phyloP scores from a whole-genome alignment of 2,113 vertebrate genomes.

The Rhinopomastus cyanomelas region DNA sequence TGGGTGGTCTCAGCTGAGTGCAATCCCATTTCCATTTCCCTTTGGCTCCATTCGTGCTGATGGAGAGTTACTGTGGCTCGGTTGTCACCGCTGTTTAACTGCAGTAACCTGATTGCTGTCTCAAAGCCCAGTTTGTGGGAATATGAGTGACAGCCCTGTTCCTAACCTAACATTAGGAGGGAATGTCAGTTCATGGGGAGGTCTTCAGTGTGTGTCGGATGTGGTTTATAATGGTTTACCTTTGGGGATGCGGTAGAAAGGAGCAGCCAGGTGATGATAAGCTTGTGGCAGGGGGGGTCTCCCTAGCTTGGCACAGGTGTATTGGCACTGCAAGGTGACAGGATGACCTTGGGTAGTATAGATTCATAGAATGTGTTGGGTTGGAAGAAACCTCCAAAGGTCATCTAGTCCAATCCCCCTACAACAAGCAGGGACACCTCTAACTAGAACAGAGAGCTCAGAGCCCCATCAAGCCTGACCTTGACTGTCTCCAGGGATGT shows the following conservation, averaged over 20 bases:
- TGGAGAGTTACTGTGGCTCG: not conserved
- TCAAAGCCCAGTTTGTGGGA: not conserved
- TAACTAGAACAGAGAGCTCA: too few relatives aligned
- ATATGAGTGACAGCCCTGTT: not conserved
- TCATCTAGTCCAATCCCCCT: too few relatives aligned
- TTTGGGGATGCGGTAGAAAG: not conserved
- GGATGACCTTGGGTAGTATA: not conserved
- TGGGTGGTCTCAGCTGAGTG: not conserved
- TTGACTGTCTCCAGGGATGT: too few relatives aligned
- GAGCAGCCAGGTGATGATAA: not conserved
- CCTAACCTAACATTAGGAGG: rapidly evolving
- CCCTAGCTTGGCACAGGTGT: not conserved
- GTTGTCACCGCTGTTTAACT: not conserved
- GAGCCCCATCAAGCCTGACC: too few relatives aligned
- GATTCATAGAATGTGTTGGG: too few relatives aligned
- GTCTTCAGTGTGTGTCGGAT: not conserved
- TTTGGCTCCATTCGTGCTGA: not conserved
- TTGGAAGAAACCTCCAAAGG: too few relatives aligned
- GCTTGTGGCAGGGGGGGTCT: not conserved
- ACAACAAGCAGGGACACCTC: too few relatives aligned
- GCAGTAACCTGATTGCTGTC: rapidly evolving
- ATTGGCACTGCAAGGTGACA: not conserved
- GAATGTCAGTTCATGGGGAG: not conserved
- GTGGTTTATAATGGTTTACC: not conserved
- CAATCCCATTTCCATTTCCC: not conserved